Base-by-base conservation (phyloP, 2,797 vertebrate species). In the Numenius phaeopus region DNA sequence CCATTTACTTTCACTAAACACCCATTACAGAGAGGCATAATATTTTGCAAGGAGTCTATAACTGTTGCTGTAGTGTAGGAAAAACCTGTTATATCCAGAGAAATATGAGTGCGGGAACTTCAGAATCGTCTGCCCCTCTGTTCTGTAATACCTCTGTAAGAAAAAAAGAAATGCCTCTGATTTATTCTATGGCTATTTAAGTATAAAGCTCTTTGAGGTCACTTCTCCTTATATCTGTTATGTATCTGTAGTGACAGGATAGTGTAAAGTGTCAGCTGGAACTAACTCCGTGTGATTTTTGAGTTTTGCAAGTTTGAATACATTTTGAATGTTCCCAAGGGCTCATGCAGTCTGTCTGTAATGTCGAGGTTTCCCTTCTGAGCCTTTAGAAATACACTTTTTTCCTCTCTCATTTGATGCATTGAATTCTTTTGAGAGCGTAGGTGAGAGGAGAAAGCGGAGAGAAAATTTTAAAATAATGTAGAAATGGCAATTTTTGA, bases 291-390 rank as follows among this genome's bases (percentile, higher is more conserved):
- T 40, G n/a, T 82, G 55, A 71, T 80, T 81, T 52, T 52, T 82
- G 69, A 81, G 34, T 85, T 94, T 87, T 85, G 37, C 76, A 65
- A 83, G 32, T 89, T 89, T 72, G 61, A 83, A 87, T 94, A 69
- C 1, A 46, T 95, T 83, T 65, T 59, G 37, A 71, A 62, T 42
- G 10, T 81, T 92, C 71, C 81, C 52, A 83, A 83, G 39, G 79
- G 89, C 58, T 91, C 14, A 37, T 58, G 46, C 16, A n/a, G 6
- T 65, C 21, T 78, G 1, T 77, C 73, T 55, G 46, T 77, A 47
- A 69, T 32, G 52, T 6, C 91, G 49, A 85, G 32, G 3, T 46
- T 87, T 92, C 78, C 26, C 57, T 34, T 73, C 57, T 46, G 32
- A 80, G 23, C 55, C 46, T 77, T 72, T 64, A 73, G 65, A 89